Evolutionary conservation across 2,888 invertebrate genomes (phyloP), one percentile per base, ranked within the genome.

Genomic region (Caenorhabditis macrosperma): DNA sequence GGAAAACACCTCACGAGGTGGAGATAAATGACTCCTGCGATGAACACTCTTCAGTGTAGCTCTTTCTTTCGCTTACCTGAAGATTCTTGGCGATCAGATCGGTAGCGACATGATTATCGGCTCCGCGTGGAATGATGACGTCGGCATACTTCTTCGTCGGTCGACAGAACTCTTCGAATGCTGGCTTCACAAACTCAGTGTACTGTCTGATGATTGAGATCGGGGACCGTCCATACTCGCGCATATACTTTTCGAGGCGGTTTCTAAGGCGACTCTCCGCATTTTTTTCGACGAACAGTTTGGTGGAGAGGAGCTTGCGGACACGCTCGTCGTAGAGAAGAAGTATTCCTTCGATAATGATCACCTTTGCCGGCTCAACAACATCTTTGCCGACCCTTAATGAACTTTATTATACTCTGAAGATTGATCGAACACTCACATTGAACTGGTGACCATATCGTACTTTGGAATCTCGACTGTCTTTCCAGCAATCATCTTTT

Each of bases 61-160:
- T 22, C 28, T 2, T 17, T n/a, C n/a, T 33, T 15, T 33, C 48
- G 10, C 63, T 30, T 24, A 84, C 97, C 87, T 95, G 94, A 91
- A 97, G 96, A 92, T 97, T 97, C 92, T 97, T 96, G 60, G 97
- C 97, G 91, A 97, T 97, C 91, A 97, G 93, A 91, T 96, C 96
- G 91, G 97, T 97, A 85, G 97, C 97, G 91, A 97, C 97, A 76
- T 90, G 90, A 91, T 99, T 99, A 91, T 99, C 99, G 26, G 97
- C 97, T 80, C 98, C 99, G 86, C 98, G 93, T 0, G 99, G 99
- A 91, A 99, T 98, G 90, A 99, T 98, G 63, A 99, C 96, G 93
- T 99, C 99, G 68, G 98, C 98, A 93, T 97, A 98, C 91, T 99
- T 98, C 92, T 99, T 99, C 0, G 99, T 99, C 95, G 96, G 93